These are phyloP conservation scores for Heteropelma amictum DNA, from an alignment of 2,888 invertebrate genomes.

Conservation along the genomic window DNA sequence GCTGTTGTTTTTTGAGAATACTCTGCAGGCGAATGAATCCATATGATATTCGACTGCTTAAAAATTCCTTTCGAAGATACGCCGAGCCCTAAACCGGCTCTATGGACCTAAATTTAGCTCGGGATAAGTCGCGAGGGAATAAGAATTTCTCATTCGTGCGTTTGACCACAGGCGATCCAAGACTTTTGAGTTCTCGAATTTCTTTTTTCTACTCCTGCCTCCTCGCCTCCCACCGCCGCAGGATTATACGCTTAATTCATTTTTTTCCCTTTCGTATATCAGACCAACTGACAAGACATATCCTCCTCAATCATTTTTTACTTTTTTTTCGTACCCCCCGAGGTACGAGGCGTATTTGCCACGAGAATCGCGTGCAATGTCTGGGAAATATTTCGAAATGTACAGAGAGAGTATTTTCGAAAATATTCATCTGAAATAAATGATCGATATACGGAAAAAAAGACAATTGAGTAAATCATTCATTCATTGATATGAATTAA, in stretches of 20 bases:
- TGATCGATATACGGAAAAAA: no score
- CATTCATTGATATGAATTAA: no score
- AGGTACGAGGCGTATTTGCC: not conserved
- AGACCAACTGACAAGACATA: slow-evolving; percentile 25
- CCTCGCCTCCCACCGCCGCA: not conserved
- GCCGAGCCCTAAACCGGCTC: slow-evolving; percentile 59
- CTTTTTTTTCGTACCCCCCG: not conserved
- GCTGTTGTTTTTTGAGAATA: no score
- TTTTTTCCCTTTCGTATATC: slow-evolving; percentile 32
- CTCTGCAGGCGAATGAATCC: no score
- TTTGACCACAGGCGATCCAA: not conserved
- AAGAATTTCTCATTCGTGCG: not conserved
- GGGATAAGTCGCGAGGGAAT: slow-evolving; percentile 56
- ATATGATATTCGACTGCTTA: not conserved
- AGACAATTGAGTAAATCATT: no score
- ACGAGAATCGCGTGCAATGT: not conserved
- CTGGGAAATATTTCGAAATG: not conserved
- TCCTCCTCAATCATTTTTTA: slow-evolving; percentile 34
- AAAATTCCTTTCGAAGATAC: not conserved
- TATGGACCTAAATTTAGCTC: slow-evolving; percentile 65
- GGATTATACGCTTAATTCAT: slow-evolving; percentile 1
- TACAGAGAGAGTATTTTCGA: no score
- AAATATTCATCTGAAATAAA: no score
- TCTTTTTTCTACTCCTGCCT: slow-evolving; percentile 10
- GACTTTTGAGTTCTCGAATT: slow-evolving; percentile 31